A percentile compares a stretch with the other conserved stretches of the same genome.
Conservation (phyloP, 1,140 invertebrate genomes). For the Gonioctena quinquepunctata region DNA sequence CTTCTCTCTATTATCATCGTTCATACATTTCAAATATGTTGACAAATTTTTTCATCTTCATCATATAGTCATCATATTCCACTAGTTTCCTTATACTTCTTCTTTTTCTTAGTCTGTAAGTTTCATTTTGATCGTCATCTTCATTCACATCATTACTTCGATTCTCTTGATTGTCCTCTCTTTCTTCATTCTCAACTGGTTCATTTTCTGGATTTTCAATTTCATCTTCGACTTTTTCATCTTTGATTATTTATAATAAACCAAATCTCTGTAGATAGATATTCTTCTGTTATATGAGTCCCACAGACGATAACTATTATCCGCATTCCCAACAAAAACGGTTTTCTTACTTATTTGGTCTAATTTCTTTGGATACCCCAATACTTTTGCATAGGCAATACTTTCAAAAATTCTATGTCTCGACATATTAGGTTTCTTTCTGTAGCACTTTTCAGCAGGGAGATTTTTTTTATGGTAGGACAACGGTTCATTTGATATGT, state of each 20-base stretch:
- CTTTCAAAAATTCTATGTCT: too few relatives aligned
- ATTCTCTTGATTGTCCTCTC: neutral
- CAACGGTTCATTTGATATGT: too few relatives aligned
- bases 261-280: neutral
- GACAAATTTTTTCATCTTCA: neutral
- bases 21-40: too few relatives aligned
- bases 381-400: constrained; percentile 27
- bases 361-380: constrained; percentile 18
- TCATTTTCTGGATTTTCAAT: neutral
- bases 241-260: neutral
- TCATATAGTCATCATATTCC: neutral
- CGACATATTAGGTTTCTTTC: too few relatives aligned
- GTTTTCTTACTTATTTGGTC: neutral
- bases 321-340: neutral
- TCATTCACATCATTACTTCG: too few relatives aligned
- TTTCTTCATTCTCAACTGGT: neutral
- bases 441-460: too few relatives aligned
- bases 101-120: neutral
- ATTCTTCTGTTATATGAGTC: neutral
- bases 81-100: neutral
- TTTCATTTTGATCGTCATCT: neutral
- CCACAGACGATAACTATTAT: constrained; percentile 5
- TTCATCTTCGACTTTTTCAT: neutral
- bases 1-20: neutral
- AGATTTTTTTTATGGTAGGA: too few relatives aligned